Evolutionary conservation across 2,888 invertebrate genomes (phyloP).

Genomic region (Orchesellides sinensis): DNA sequence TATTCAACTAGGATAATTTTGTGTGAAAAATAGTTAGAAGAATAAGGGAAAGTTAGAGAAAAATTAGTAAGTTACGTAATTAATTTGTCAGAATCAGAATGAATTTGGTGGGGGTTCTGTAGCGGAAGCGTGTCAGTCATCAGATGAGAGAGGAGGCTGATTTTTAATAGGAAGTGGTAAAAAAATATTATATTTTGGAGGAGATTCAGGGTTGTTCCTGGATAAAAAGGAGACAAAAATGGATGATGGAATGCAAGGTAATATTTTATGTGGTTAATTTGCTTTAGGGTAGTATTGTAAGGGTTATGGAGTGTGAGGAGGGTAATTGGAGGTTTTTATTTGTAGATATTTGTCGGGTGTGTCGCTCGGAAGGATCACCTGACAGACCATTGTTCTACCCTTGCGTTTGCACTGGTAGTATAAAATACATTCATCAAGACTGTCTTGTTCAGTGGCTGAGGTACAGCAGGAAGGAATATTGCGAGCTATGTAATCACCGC

Average conservation of each 20-base stretch:
- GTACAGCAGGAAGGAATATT: conserved; percentile 98
- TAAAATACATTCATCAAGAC: conserved; percentile 99
- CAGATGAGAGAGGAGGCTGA: no score
- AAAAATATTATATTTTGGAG: no score
- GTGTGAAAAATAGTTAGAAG: no score
- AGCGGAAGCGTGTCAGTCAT: no score
- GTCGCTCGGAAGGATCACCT: conserved; percentile 93
- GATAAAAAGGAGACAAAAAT: no score
- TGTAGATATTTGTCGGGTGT: conserved; percentile 97
- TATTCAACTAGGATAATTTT: no score
- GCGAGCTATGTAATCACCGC: conserved; percentile 97
- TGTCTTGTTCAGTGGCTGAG: conserved; percentile 99
- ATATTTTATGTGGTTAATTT: not conserved
- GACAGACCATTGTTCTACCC: conserved; percentile 98
- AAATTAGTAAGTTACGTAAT: no score
- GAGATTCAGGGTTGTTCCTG: no score
- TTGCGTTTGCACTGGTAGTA: conserved; percentile 99
- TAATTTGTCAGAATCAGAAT: no score
- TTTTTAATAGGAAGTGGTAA: no score
- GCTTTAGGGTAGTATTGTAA: not conserved
- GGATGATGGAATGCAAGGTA: conserved; percentile 69
- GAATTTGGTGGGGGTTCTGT: no score
- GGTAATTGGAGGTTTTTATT: not conserved
- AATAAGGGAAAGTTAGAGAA: no score
- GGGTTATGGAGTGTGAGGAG: not conserved